Evolutionary conservation across 2,888 invertebrate species (phyloP).

Genomic region (Strigamia maritima): DNA sequence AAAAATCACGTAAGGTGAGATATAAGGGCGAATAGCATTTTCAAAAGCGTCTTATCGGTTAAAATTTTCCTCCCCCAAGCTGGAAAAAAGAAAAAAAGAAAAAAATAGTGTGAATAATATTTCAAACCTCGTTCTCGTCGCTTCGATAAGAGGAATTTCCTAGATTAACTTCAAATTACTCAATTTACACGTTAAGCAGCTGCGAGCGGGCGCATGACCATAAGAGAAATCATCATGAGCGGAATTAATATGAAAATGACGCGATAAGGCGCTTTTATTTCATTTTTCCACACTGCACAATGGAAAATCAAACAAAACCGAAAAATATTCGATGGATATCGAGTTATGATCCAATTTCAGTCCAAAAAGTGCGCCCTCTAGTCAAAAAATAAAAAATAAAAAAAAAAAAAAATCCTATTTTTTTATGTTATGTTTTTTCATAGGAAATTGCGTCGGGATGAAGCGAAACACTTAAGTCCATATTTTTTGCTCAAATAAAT

Average conservation of each 20-base stretch:
- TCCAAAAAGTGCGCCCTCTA: neutral
- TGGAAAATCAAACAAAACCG: no score
- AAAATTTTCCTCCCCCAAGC: neutral
- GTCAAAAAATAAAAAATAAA: neutral
- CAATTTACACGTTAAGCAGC: neutral
- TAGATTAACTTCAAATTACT: slow-evolving; percentile 29
- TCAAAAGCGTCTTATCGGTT: slow-evolving; percentile 9
- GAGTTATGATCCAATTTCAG: neutral
- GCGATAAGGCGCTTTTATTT: no score
- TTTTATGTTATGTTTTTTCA: no score
- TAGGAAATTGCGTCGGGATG: neutral
- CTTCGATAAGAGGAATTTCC: neutral
- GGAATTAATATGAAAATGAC: no score
- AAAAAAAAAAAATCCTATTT: neutral
- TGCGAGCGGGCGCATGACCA: neutral
- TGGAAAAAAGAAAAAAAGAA: neutral
- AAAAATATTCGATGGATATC: neutral
- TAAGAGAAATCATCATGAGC: neutral
- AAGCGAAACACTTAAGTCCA: neutral
- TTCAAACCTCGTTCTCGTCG: neutral
- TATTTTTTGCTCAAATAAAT: neutral
- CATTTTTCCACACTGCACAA: no score
- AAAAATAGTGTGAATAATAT: slow-evolving; percentile 8
- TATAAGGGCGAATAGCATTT: slow-evolving; percentile 36
- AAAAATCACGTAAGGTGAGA: slow-evolving; percentile 44